Evolutionary conservation across 2,113 vertebrate species (phyloP), one percentile per base, ranked within the genome.

Genomic region (Pseudopodoces humilis): DNA sequence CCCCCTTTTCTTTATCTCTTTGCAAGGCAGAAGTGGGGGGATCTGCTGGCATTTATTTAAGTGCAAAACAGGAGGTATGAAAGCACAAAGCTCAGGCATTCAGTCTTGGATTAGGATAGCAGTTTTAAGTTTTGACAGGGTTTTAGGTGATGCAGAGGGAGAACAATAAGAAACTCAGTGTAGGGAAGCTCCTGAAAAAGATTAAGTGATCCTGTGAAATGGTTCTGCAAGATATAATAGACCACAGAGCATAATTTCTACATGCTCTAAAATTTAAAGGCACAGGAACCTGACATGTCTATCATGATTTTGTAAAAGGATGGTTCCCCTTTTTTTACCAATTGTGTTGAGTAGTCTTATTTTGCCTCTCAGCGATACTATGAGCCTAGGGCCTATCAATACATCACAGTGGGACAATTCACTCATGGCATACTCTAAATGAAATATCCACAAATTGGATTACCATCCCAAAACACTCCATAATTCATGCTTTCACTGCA

Each of bases 91-190:
- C 68, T 95, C 62, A 76, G 76, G 37, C 0, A 2, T 83, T 86
- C 90, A 75, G 2, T 91, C 83, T 85, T 77, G 89, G 90, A 94
- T 90, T 70, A 97, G 86, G 85, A 90, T 52, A 78, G 28, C 4
- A 19, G 72, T 24, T 96, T 95, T 97, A 92, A 92, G 27, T 91
- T 96, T 94, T 95, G 89, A 93, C 64, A 92, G 78, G 84, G 30
- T 43, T 88, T 83, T 86, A 93, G 69, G 80, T 41, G 83, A 74
- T 65, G 70, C 91, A 63, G 63, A 47, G 64, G 60, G 90, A 95
- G 83, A 88, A 44, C 62, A 91, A 44, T 89, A 95, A 91, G 82
- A 83, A 95, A 95, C 44, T 53, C 90, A 65, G 49, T 3, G 16
- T 27, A 94, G 60, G 35, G 23, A 70, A 94, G 83, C 71, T 71